Conservation (phyloP, 2,888 invertebrate genomes). For the Parapristionchus giblindavisi region DNA sequence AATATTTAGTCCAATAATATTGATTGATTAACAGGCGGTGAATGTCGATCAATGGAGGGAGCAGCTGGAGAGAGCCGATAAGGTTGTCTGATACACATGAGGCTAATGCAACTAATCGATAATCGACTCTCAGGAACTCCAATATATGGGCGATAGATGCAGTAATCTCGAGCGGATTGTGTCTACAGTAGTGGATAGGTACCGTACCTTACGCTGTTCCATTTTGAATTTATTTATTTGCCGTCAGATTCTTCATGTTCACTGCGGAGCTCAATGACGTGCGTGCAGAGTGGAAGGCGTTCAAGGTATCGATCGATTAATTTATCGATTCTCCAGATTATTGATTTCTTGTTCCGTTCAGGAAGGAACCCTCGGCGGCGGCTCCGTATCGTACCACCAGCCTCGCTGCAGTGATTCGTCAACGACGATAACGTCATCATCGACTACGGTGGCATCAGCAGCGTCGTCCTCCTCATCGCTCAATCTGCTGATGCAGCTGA, state of each 20-base stretch:
- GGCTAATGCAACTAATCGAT: too few relatives aligned
- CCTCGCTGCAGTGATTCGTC: neutral
- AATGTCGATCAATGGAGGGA: too few relatives aligned
- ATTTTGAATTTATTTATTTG: neutral
- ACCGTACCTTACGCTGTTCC: neutral
- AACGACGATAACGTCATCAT: neutral
- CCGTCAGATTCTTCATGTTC: constrained; percentile 16
- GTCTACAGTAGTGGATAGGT: constrained; percentile 27
- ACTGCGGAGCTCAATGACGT: constrained; percentile 7
- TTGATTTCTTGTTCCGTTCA: too few relatives aligned
- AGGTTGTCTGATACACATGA: too few relatives aligned
- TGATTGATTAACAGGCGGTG: too few relatives aligned
- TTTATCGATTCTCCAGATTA: too few relatives aligned
- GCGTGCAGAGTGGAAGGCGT: constrained; percentile 9
- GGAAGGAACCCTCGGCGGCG: too few relatives aligned
- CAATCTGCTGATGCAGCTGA: constrained; percentile 24
- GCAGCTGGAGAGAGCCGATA: too few relatives aligned
- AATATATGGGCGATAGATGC: neutral
- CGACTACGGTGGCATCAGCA: constrained; percentile 3
- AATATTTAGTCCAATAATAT: too few relatives aligned
- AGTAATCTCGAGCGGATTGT: constrained; percentile 22
- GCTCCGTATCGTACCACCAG: too few relatives aligned
- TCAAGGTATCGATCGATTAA: constrained; percentile 4
- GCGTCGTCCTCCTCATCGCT: constrained; percentile 9
- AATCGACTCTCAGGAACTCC: neutral